Conservation (phyloP, 2,888 invertebrate genomes). For the Salpingus planirostris region DNA sequence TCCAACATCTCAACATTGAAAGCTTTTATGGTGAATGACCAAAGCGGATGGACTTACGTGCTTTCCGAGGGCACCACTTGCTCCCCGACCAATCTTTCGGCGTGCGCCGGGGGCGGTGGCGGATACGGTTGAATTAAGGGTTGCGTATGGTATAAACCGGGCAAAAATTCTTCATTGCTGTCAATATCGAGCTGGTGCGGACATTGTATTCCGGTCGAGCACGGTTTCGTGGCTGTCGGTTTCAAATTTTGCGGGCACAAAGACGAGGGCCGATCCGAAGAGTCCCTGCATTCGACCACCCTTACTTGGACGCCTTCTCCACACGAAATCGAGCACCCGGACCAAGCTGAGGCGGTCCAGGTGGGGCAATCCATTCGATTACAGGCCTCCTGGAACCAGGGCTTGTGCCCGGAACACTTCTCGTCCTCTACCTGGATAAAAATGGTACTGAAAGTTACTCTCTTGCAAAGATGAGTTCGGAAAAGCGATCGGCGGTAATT, state of each 20-base stretch:
- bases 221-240: constrained; percentile 62
- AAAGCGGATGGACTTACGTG: too few species aligned
- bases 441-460: too few species aligned
- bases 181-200: constrained; percentile 44
- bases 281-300: constrained; percentile 69
- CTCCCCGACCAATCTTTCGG: constrained; percentile 61
- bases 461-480: too few species aligned
- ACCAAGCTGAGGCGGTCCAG: constrained; percentile 85
- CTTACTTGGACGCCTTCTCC: constrained; percentile 80
- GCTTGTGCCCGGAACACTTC: constrained; percentile 70
- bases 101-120: constrained; percentile 53
- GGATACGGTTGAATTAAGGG: constrained; percentile 60
- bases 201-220: constrained; percentile 67
- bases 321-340: constrained; percentile 91
- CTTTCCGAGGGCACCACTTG: constrained; percentile 67
- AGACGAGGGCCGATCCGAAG: constrained; percentile 46
- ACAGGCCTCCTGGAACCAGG: constrained; percentile 72
- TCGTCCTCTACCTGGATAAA: constrained; percentile 58
- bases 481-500: too few species aligned
- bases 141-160: constrained; percentile 54
- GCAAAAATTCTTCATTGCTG: constrained; percentile 50
- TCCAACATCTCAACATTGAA: too few species aligned
- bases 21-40: too few species aligned
- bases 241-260: constrained; percentile 59
- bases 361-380: constrained; percentile 77